Percentiles rank a stretch among this genome's conserved stretches.
These are phyloP conservation scores for Ganaspis sp. DNA, from an alignment of 1,140 invertebrate genomes.

Conservation along the genomic window DNA sequence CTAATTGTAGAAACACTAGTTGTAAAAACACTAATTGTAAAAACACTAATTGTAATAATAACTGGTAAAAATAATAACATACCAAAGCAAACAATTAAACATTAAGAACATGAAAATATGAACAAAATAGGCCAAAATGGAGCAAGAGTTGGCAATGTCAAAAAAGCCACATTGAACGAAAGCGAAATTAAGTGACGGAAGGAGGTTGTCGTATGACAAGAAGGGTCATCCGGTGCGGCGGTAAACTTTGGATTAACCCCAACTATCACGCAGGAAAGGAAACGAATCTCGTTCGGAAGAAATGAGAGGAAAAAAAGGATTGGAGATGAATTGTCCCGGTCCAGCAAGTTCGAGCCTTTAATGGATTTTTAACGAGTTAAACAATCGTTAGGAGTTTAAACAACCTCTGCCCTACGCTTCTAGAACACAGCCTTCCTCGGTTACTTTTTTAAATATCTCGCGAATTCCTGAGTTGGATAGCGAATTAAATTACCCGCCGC, in stretches of 20 bases:
- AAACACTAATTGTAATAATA: no score
- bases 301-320: constrained; percentile 40
- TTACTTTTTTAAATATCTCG: constrained; percentile 45
- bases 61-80: no score
- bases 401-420: constrained; percentile 52
- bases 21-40: no score
- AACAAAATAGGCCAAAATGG: no score
- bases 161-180: neutral
- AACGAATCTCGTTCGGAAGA: constrained; percentile 42
- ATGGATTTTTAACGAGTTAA: constrained; percentile 74
- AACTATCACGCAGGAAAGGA: constrained; percentile 37
- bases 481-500: constrained; percentile 44
- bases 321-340: constrained; percentile 56
- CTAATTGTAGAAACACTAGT: no score
- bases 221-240: constrained; percentile 5
- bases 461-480: constrained; percentile 43
- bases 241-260: constrained; percentile 62
- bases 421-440: constrained; percentile 45
- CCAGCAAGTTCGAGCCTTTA: constrained; percentile 60
- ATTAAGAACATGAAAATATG: no score
- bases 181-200: neutral
- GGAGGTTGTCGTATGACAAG: neutral
- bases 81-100: no score
- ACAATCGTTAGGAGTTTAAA: constrained; percentile 74
- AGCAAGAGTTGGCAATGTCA: no score